These are phyloP conservation scores for Sthenelais limicola DNA, from an alignment of 2,888 invertebrate species.

Conservation along the genomic window DNA sequence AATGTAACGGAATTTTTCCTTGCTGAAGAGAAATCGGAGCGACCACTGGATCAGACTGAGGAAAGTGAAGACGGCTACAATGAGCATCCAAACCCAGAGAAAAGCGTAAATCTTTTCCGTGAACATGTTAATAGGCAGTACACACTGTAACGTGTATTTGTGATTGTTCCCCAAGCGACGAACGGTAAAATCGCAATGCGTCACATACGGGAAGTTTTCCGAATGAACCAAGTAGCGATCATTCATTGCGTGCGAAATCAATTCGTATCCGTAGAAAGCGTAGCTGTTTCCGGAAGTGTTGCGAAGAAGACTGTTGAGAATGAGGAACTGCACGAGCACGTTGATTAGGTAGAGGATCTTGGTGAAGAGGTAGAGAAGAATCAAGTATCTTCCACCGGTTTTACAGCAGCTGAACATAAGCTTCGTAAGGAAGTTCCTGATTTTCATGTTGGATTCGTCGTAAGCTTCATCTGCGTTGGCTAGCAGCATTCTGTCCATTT, in stretches of 20 bases:
- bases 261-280: slow-evolving; percentile 65
- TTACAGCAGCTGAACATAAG: slow-evolving; percentile 5
- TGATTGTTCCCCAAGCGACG: slow-evolving; percentile 22
- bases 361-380: slow-evolving; percentile 71
- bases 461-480: slow-evolving; percentile 27
- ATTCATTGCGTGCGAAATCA: background rate
- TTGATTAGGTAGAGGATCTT: slow-evolving; percentile 72
- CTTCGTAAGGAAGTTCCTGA: background rate
- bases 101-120: slow-evolving; percentile 36
- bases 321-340: slow-evolving; percentile 72
- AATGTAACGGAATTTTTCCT: slow-evolving; percentile 57
- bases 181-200: slow-evolving; percentile 15
- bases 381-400: slow-evolving; percentile 71
- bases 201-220: slow-evolving; percentile 17
- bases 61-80: slow-evolving; percentile 5
- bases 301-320: slow-evolving; percentile 73
- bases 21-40: background rate
- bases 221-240: slow-evolving; percentile 21
- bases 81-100: slow-evolving; percentile 27
- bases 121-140: slow-evolving; percentile 29
- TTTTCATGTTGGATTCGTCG: slow-evolving; percentile 6
- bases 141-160: slow-evolving; percentile 24
- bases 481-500: slow-evolving; percentile 50
- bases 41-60: slow-evolving; percentile 23
- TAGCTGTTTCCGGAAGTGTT: slow-evolving; percentile 67